These are phyloP conservation scores for Spodoptera littoralis DNA, from an alignment of 2,888 invertebrate species.

Conservation along the genomic window DNA sequence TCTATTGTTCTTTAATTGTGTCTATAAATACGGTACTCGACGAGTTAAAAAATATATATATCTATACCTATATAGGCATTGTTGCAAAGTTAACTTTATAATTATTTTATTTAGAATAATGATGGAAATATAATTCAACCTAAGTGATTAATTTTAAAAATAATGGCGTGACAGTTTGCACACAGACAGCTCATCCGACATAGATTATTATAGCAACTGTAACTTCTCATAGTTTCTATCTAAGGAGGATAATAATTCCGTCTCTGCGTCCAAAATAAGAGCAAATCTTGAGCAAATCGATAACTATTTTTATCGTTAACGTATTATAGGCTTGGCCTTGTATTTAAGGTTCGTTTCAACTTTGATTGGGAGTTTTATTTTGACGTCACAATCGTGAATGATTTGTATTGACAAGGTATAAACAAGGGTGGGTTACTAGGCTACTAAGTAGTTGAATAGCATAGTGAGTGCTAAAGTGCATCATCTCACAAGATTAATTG, in stretches of 20 bases:
- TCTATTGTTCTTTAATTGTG: too few species aligned
- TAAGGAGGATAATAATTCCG: constrained; percentile 4
- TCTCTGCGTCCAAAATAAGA: neutral
- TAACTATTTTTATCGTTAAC: constrained; percentile 10
- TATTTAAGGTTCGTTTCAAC: neutral
- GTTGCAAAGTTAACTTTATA: too few species aligned
- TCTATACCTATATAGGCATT: too few species aligned
- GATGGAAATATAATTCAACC: too few species aligned
- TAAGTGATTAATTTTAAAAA: too few species aligned
- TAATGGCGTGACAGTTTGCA: neutral
- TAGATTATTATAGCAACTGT: neutral
- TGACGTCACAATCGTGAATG: neutral
- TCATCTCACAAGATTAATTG: constrained; percentile 29
- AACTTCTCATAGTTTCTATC: neutral
- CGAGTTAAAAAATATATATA: too few species aligned
- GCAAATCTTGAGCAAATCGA: constrained; percentile 7
- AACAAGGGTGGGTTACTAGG: neutral
- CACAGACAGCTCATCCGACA: too few species aligned
- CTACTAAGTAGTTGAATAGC: constrained; percentile 1
- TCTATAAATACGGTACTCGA: too few species aligned
- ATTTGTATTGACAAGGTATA: neutral
- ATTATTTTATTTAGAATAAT: too few species aligned
- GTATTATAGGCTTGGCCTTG: constrained; percentile 2
- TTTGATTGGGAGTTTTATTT: neutral
- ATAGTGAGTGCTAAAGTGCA: constrained; percentile 23